A percentile compares a stretch with the other conserved stretches of the same genome.
Evolutionary conservation across 2,888 invertebrate species (phyloP).

Genomic region (Creontiades dilutus): DNA sequence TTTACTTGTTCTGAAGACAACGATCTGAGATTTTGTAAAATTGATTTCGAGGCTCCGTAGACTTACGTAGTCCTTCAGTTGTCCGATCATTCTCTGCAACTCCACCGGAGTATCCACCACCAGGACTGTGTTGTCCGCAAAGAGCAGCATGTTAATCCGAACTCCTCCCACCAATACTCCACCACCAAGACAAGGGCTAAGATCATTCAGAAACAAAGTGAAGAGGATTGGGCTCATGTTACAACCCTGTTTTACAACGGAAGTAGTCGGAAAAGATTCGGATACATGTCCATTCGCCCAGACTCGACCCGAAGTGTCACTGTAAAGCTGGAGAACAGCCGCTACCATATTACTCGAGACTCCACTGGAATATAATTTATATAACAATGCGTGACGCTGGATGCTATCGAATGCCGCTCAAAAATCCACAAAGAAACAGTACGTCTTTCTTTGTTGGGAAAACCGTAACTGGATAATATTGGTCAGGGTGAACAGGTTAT

Average conservation of each 20-base stretch:
- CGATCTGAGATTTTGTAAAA: not conserved
- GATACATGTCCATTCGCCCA: not conserved
- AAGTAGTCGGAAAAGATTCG: not conserved
- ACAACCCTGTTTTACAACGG: not conserved
- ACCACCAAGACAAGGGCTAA: not conserved
- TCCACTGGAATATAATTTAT: not conserved
- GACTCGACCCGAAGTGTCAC: not conserved
- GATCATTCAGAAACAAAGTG: not conserved
- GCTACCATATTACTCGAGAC: not conserved
- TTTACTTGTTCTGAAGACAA: not conserved
- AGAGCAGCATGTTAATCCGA: not conserved
- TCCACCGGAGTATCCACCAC: not conserved
- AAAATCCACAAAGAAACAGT: not conserved
- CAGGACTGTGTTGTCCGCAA: not conserved
- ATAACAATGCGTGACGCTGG: not conserved
- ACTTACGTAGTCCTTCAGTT: not conserved
- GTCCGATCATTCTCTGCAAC: not conserved
- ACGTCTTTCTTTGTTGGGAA: not conserved
- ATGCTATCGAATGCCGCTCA: not conserved
- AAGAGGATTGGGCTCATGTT: not conserved
- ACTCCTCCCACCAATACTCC: not conserved
- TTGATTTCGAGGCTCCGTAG: not conserved
- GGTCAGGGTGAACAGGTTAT: no score
- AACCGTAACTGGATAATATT: not conserved
- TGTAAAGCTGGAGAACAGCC: not conserved